These are phyloP conservation scores for Sciurus niger DNA, from an alignment of 2,113 vertebrate species.

Conservation along the genomic window DNA sequence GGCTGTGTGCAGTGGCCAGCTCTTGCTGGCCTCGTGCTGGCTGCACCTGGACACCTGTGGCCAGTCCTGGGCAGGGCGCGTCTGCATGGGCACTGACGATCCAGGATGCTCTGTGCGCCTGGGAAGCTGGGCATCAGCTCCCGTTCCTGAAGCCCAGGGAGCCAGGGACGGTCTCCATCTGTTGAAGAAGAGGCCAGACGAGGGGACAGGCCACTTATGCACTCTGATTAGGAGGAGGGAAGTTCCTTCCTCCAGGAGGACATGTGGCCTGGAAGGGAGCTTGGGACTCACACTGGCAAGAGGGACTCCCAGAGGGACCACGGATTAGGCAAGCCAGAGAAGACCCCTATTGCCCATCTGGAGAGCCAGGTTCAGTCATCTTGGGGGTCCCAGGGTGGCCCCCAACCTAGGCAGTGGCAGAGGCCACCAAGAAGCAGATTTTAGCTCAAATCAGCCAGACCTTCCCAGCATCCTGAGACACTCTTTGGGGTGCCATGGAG, in stretches of 20 bases:
- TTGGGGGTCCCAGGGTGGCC: not conserved
- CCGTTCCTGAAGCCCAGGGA: not conserved
- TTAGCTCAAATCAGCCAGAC: not conserved
- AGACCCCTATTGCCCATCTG: rapidly evolving
- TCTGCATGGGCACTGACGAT: not conserved
- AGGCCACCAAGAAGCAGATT: not conserved
- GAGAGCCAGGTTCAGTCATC: not conserved
- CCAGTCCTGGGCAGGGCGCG: not conserved
- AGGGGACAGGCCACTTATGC: rapidly evolving
- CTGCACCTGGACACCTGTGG: not conserved
- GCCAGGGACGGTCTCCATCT: not conserved
- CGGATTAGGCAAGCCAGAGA: rapidly evolving
- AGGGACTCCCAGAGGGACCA: rapidly evolving
- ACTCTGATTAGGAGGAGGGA: not conserved
- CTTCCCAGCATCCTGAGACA: rapidly evolving
- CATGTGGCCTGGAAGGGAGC: not conserved
- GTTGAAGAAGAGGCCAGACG: too few species aligned
- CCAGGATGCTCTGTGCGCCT: not conserved
- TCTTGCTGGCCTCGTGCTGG: not conserved
- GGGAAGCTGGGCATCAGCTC: not conserved
- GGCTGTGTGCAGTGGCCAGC: not conserved
- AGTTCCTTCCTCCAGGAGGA: rapidly evolving
- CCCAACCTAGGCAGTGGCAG: not conserved
- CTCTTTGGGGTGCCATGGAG: rapidly evolving
- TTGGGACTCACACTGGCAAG: not conserved